phyloP scores from a whole-genome alignment of 1,140 invertebrate genomes.

The Bombus superbus region DNA sequence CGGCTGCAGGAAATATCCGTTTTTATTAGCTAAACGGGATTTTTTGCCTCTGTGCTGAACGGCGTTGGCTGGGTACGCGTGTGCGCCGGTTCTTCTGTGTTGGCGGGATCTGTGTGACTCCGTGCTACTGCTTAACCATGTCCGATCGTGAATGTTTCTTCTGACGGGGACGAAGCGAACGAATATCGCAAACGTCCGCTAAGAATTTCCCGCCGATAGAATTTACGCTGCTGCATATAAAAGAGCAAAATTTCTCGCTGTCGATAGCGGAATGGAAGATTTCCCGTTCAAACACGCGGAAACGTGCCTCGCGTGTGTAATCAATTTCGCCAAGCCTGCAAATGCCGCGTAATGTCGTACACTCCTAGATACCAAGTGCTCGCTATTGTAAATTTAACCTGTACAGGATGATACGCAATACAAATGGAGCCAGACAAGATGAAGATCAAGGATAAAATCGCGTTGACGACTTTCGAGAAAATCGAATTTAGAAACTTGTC shows the following conservation, averaged over 20 bases:
- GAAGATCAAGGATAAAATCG: too few species aligned
- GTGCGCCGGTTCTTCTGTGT: not conserved
- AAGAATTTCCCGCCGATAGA: not conserved
- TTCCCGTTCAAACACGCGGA: not conserved
- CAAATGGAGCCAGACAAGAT: too few species aligned
- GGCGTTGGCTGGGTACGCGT: not conserved
- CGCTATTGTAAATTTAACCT: not conserved
- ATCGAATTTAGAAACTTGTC: too few species aligned
- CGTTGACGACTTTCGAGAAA: too few species aligned
- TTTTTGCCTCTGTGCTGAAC: not conserved
- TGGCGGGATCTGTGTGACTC: not conserved
- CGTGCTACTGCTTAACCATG: not conserved
- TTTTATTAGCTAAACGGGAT: not conserved
- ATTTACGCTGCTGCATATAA: not conserved
- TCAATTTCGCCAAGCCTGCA: not conserved
- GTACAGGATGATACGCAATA: not conserved
- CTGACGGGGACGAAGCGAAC: not conserved
- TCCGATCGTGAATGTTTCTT: not conserved
- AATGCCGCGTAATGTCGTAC: not conserved
- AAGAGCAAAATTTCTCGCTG: not conserved
- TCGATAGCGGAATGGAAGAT: not conserved
- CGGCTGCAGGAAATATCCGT: not conserved
- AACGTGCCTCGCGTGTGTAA: not conserved
- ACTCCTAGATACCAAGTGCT: not conserved
- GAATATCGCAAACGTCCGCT: not conserved